A percentile compares a stretch with the other conserved stretches of the same genome.
Conservation (phyloP, 2,113 vertebrate species). For the Lampris megalopsis region DNA sequence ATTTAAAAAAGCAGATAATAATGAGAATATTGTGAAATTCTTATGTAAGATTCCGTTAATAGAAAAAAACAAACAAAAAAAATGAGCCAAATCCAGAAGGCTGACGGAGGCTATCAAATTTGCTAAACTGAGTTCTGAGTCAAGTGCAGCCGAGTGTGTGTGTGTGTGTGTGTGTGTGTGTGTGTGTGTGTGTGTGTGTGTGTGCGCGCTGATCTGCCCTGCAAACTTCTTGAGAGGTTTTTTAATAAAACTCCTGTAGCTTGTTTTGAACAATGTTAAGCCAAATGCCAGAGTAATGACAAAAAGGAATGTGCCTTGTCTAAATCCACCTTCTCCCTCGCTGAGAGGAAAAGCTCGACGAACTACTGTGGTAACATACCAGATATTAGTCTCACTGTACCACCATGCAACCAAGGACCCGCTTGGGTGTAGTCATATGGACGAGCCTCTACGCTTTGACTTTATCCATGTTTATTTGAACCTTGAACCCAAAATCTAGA, state of each 20-base stretch:
- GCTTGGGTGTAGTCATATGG: background rate
- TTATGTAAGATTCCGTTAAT: background rate
- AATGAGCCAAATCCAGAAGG: background rate
- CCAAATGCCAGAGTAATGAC: slow-evolving; percentile 16
- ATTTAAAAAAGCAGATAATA: background rate
- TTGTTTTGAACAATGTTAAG: slow-evolving; percentile 39
- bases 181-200: too few relatives aligned
- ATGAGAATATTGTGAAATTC: background rate
- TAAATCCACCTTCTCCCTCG: background rate
- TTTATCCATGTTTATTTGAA: background rate
- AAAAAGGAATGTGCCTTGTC: slow-evolving; percentile 22
- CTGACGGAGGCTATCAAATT: slow-evolving; percentile 15
- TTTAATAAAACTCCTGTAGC: slow-evolving; percentile 72
- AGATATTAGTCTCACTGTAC: slow-evolving; percentile 5
- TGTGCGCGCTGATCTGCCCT: slow-evolving; percentile 16
- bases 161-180: too few relatives aligned
- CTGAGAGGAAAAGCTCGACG: background rate
- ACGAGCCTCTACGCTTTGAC: background rate
- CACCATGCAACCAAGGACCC: background rate
- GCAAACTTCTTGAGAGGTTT: slow-evolving; percentile 51
- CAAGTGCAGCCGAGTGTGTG: too few relatives aligned
- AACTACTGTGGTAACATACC: background rate
- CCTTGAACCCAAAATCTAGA: background rate
- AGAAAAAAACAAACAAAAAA: background rate
- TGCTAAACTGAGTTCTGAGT: too few relatives aligned